Evolutionary conservation across 1,140 invertebrate genomes (phyloP), one percentile per base, ranked within the genome.

Genomic region (Homarus americanus): DNA sequence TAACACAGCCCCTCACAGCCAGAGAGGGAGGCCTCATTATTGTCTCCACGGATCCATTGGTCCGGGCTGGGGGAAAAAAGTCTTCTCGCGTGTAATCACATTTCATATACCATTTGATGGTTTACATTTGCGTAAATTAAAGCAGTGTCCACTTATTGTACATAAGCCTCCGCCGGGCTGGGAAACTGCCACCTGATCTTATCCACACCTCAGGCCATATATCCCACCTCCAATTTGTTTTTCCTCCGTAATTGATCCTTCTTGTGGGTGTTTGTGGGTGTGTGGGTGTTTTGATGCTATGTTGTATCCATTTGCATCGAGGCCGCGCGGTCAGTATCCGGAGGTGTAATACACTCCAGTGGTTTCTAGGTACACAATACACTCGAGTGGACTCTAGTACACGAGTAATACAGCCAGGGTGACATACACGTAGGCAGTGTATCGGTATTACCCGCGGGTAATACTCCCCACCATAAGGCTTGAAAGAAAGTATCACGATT

Each of bases 81-180:
- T 2, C 73, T 32, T n/a, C n/a, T 90, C 69, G 87, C 87, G 87
- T 90, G 87, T 40, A 49, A 83, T 90, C 87, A 90, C 87, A 83
- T 90, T 76, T 90, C 87, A 90, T 90, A 82, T 83, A 49, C 72
- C 58, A 90, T 90, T 90, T 90, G 87, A 90, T 75, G 87, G 49
- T 90, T 83, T 73, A 75, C 87, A 84, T 90, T 90, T 90, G 41
- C 82, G 87, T 90, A 90, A 90, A 90, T 90, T 90, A 90, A 90
- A 90, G 69, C 49, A 58, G 87, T 41, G 73, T 90, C 80, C 80
- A 78, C 66, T 82, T 90, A 90, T 90, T 80, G 80, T 82, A 72
- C 41, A 36, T 58, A 44, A 63, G 41, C 41, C 38, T 83, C 87
- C n/a, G 20, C 72, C 76, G 49, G 83, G 80, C 87, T 83, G 79